Conservation (phyloP, 2,797 vertebrate genomes). For the Syndactyla subalaris region DNA sequence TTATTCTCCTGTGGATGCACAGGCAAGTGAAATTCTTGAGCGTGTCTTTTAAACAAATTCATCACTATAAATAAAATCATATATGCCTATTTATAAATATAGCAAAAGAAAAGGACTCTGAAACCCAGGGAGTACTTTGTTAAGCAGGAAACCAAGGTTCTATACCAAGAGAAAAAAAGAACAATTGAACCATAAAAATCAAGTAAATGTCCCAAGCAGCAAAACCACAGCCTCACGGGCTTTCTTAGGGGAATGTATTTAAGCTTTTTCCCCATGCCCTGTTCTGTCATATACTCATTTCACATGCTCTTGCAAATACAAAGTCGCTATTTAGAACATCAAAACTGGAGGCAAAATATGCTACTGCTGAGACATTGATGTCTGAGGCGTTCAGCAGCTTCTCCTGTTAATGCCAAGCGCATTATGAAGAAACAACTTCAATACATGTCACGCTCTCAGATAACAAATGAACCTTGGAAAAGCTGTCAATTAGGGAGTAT, state of each 20-base stretch:
- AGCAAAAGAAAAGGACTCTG: neutral
- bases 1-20: neutral
- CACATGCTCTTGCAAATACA: neutral
- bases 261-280: neutral
- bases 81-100: neutral
- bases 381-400: slow-evolving; percentile 1
- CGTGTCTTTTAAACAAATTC: neutral
- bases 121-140: neutral
- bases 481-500: slow-evolving; percentile 51
- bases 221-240: neutral
- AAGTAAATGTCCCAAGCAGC: neutral
- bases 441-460: slow-evolving; percentile 43
- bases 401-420: slow-evolving; percentile 43
- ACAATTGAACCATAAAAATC: neutral
- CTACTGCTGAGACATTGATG: neutral
- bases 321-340: neutral
- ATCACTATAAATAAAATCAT: neutral
- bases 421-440: slow-evolving; percentile 57
- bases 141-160: neutral
- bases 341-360: neutral
- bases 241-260: neutral
- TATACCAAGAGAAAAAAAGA: neutral
- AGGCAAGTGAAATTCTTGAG: neutral
- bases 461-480: slow-evolving; percentile 64
- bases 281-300: neutral